Percentiles rank a stretch among this genome's conserved stretches.
These are phyloP conservation scores for Pygoscelis adeliae DNA, from an alignment of 2,113 vertebrate genomes.

Conservation along the genomic window DNA sequence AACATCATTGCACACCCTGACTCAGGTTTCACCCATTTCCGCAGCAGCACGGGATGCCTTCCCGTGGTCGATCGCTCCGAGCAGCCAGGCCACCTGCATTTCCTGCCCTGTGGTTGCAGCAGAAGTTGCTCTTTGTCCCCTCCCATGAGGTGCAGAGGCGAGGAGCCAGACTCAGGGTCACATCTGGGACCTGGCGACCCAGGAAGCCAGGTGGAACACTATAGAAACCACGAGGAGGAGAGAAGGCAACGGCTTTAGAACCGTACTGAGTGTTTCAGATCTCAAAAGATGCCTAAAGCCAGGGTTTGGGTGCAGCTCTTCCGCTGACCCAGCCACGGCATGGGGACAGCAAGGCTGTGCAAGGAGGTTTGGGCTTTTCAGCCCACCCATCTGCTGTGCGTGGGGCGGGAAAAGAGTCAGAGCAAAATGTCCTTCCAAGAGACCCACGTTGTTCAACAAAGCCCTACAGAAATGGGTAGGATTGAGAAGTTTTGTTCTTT, in stretches of 20 bases:
- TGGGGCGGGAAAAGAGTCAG: not conserved
- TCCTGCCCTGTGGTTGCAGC: not conserved
- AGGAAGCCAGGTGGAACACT: not conserved
- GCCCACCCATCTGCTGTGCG: not conserved
- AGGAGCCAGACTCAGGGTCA: not conserved
- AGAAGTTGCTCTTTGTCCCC: not conserved
- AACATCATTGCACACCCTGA: not conserved
- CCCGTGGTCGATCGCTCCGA: not conserved
- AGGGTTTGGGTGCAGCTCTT: not conserved
- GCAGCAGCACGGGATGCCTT: not conserved
- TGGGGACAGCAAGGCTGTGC: rapidly evolving
- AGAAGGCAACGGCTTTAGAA: not conserved
- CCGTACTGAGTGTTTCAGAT: too few relatives aligned
- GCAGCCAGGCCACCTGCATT: not conserved
- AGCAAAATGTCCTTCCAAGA: not conserved
- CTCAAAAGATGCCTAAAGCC: rapidly evolving
- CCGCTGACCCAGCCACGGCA: not conserved
- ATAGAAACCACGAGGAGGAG: rapidly evolving
- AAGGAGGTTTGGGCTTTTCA: not conserved
- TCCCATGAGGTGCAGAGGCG: not conserved
- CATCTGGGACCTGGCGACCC: not conserved
- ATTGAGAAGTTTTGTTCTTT: not conserved
- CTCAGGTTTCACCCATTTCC: not conserved
- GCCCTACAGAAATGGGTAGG: not conserved
- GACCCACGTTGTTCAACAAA: rapidly evolving